A percentile compares a stretch with the other conserved stretches of the same genome.
phyloP scores from a whole-genome alignment of 2,888 invertebrate genomes.

The Netelia melanura region DNA sequence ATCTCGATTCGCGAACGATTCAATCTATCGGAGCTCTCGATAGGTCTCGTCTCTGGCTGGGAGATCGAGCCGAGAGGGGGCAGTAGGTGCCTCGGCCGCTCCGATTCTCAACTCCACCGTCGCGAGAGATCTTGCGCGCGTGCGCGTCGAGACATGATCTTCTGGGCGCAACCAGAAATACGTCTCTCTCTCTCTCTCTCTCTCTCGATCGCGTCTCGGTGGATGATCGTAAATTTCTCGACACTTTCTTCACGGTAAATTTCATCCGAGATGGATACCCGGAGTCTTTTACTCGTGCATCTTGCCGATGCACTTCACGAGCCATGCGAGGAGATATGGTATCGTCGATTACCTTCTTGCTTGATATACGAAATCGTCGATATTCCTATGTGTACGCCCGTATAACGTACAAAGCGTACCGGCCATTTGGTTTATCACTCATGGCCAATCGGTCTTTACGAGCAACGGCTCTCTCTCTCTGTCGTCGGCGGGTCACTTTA shows the following conservation, averaged over 20 bases:
- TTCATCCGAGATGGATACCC: constrained; percentile 59
- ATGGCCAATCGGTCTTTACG: constrained; percentile 66
- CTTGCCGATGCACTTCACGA: constrained; percentile 50
- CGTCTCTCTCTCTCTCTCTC: constrained; percentile 29
- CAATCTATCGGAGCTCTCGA: constrained; percentile 70
- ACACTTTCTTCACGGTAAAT: constrained; percentile 66
- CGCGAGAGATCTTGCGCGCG: constrained; percentile 40
- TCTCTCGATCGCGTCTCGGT: constrained; percentile 60
- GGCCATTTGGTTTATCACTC: constrained; percentile 52
- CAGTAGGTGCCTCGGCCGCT: not conserved
- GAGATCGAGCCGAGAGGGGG: not conserved
- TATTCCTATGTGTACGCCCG: constrained; percentile 22
- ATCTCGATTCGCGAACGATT: constrained; percentile 75
- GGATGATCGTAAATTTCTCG: constrained; percentile 68
- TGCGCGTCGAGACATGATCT: constrained; percentile 60
- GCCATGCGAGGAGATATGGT: constrained; percentile 47
- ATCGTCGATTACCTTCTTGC: constrained; percentile 60
- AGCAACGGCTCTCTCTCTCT: constrained; percentile 18
- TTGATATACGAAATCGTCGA: constrained; percentile 61
- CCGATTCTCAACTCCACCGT: constrained; percentile 60
- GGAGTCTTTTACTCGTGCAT: constrained; percentile 40
- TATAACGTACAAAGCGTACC: constrained; percentile 12
- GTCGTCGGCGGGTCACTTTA: constrained; percentile 25
- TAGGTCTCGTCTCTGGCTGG: constrained; percentile 53
- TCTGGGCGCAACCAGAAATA: constrained; percentile 44